These are phyloP conservation scores for Recurvirostra avosetta DNA, from an alignment of 2,113 vertebrate species.

Conservation along the genomic window DNA sequence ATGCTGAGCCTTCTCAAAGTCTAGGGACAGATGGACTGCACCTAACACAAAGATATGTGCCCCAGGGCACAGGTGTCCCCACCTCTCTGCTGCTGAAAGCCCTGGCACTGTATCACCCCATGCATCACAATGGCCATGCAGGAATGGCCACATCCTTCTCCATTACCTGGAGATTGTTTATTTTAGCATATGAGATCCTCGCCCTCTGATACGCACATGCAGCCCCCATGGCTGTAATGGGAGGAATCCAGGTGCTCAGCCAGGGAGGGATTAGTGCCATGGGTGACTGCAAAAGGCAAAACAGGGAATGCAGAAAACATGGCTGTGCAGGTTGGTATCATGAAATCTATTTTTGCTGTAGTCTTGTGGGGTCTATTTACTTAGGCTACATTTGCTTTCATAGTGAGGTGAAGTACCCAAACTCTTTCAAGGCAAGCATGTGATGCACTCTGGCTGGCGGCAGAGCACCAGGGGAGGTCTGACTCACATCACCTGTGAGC, in stretches of 20 bases:
- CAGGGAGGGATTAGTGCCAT: neutral
- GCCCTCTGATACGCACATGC: neutral
- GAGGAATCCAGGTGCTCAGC: neutral
- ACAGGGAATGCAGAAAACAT: neutral
- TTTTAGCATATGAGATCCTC: neutral
- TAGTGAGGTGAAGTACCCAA: neutral
- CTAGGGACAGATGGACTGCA: neutral
- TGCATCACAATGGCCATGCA: neutral
- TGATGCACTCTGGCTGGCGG: too few species aligned
- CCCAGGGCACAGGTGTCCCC: too few species aligned
- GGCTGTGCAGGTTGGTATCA: neutral
- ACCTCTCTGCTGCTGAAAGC: neutral
- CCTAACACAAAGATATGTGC: neutral
- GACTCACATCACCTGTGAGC: neutral
- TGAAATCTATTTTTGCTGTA: neutral
- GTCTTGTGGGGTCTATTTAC: neutral
- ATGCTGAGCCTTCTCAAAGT: neutral
- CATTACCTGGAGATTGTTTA: neutral
- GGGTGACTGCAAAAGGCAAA: neutral
- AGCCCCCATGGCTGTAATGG: neutral
- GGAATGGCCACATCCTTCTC: neutral
- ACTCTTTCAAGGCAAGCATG: neutral
- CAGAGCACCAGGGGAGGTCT: neutral
- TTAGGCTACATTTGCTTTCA: fast-evolving
- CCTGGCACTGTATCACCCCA: neutral